phyloP scores from a whole-genome alignment of 2,113 vertebrate species.

The Pionites leucogaster region DNA sequence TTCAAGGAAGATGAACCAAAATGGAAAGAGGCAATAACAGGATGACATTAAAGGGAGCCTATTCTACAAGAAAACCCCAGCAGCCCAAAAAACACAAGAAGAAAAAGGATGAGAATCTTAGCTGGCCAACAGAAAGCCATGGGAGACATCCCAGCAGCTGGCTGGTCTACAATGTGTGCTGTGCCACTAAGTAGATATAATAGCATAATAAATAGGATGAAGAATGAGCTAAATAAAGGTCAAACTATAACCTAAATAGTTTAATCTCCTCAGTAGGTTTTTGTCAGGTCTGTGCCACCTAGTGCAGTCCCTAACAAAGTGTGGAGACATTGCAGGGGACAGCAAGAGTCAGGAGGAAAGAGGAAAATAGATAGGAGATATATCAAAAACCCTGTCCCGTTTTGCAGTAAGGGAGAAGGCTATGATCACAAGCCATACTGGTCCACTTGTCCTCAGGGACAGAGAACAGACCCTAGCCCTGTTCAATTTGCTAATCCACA shows the following conservation, averaged over 20 bases:
- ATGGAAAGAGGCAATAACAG: neutral
- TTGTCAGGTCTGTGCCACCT: neutral
- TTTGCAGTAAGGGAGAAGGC: neutral
- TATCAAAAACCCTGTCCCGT: fast-evolving
- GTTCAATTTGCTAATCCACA: neutral
- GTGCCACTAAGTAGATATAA: neutral
- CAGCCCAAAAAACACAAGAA: fast-evolving
- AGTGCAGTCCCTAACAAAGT: neutral
- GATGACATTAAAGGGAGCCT: neutral
- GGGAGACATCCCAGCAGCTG: neutral
- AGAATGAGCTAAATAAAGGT: neutral
- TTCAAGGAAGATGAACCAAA: neutral
- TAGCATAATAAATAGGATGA: neutral
- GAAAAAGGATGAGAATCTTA: neutral
- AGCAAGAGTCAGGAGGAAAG: neutral
- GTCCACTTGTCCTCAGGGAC: neutral
- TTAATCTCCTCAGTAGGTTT: neutral
- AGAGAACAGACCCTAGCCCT: neutral
- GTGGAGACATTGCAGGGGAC: neutral
- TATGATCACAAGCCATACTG: neutral
- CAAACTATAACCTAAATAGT: neutral
- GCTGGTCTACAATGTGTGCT: neutral
- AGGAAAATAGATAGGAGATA: neutral
- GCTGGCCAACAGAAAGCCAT: neutral
- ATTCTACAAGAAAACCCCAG: fast-evolving